phyloP scores from a whole-genome alignment of 2,113 vertebrate genomes.

The Ovibos moschatus region DNA sequence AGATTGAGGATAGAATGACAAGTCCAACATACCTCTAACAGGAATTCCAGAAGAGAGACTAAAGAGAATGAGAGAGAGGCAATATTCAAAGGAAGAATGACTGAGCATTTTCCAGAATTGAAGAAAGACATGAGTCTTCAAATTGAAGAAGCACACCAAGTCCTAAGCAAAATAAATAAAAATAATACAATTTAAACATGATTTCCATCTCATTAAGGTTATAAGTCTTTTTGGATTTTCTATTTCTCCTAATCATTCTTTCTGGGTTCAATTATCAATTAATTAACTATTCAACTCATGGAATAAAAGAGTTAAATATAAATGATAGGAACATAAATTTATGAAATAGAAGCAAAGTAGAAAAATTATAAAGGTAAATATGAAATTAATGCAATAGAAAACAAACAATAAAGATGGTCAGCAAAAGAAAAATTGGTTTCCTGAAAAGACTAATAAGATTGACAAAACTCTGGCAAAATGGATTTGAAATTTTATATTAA shows the following conservation, averaged over 20 bases:
- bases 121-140: slow-evolving; percentile 46
- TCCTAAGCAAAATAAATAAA: slow-evolving; percentile 54
- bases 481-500: background rate
- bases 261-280: background rate
- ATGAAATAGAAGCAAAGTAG: background rate
- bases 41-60: slow-evolving; percentile 46
- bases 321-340: background rate
- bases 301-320: background rate
- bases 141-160: background rate
- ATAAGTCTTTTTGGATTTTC: background rate
- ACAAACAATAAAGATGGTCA: background rate
- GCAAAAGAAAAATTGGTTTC: background rate
- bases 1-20: background rate
- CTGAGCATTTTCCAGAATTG: slow-evolving; percentile 43
- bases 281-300: background rate
- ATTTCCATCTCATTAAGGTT: background rate
- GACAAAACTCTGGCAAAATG: background rate
- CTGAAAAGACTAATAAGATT: background rate
- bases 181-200: background rate
- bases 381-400: background rate
- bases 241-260: background rate
- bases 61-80: slow-evolving; percentile 26
- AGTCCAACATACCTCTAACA: slow-evolving; percentile 17
- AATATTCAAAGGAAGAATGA: slow-evolving; percentile 50
- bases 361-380: slow-evolving; percentile 20